Evolutionary conservation across 2,797 vertebrate genomes (phyloP), one percentile per base, ranked within the genome.

Genomic region (Heliangelus exortis): DNA sequence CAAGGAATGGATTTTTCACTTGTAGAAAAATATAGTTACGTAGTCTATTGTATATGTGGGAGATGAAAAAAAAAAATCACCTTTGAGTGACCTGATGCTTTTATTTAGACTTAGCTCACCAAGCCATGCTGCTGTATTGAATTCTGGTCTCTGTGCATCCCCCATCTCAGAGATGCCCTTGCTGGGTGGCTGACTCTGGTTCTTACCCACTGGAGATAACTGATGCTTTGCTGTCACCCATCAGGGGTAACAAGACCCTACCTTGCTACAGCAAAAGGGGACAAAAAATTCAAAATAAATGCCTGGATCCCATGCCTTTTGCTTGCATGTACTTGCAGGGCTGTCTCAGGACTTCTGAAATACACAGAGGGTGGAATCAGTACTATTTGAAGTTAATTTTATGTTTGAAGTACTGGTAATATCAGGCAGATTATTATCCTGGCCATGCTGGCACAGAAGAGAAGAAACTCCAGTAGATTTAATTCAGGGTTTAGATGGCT

Each of bases 1-100:
- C 80, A 90, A 73, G 69, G 57, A 91, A 43, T 81, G 94, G 57
- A 80, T 89, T 94, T 96, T 96, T 89, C 68, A 31, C 39, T 91
- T 86, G 31, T 63, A 59, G 48, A 66, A 85, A 81, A 93, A 90
- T 36, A 54, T 61, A 82, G 22, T 91, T 90, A 69, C 57, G 13
- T 80, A 93, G 62, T 81, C 59, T 43, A 17, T 63, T 20, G 0
- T 57, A 11, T 31, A 78, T 29, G 58, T 9, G 20, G 89, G 88
- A 87, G 77, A 63, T 59, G 62, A 73, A 58, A 45, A 55, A 48
- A 21, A 13, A 36, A 36, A 21, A 12, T 74, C 55, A 71, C 89
- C 91, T 91, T 88, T 82, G 47, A 41, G 67, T 81, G 80, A 82
- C 50, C 73, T 62, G 53, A 16, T 87, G 59, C 43, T 89, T 94